Evolutionary conservation across 2,797 vertebrate genomes (phyloP).

Genomic region (Acanthopagrus latus): DNA sequence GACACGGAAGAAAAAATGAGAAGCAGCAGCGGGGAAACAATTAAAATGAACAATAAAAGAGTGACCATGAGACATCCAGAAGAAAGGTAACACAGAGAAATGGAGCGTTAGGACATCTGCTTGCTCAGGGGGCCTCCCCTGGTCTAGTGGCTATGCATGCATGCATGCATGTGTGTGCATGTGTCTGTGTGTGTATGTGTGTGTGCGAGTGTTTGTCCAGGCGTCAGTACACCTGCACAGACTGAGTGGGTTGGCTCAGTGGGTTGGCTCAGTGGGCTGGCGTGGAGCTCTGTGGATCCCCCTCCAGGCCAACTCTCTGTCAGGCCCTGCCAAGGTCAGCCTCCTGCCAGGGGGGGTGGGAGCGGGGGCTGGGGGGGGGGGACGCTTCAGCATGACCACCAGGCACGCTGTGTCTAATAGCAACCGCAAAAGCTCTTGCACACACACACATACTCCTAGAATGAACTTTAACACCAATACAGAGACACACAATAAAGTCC

Average conservation of each 20-base stretch:
- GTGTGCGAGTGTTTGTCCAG: slow-evolving; percentile 77
- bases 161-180: slow-evolving; percentile 43
- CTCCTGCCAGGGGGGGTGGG: slow-evolving; percentile 67
- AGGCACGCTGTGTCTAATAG: slow-evolving; percentile 87
- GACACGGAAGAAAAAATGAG: not conserved
- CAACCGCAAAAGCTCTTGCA: slow-evolving; percentile 80
- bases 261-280: slow-evolving; percentile 80
- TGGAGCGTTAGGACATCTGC: slow-evolving; percentile 79
- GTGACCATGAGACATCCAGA: slow-evolving; percentile 44
- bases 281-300: slow-evolving; percentile 80
- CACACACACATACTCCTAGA: slow-evolving; percentile 29
- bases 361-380: slow-evolving; percentile 57
- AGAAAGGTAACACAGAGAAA: slow-evolving; percentile 59
- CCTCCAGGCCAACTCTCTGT: slow-evolving; percentile 84
- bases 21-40: not conserved
- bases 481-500: slow-evolving; percentile 31
- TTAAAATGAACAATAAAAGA: slow-evolving; percentile 3
- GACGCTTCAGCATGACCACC: slow-evolving; percentile 79
- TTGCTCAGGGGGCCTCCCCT: slow-evolving; percentile 78
- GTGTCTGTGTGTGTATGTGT: slow-evolving; percentile 46
- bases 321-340: slow-evolving; percentile 87
- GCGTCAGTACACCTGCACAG: slow-evolving; percentile 85
- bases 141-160: slow-evolving; percentile 67
- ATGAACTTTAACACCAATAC: slow-evolving; percentile 71
- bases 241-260: slow-evolving; percentile 80